phyloP scores from a whole-genome alignment of 2,888 invertebrate genomes.

The Callyntrura sp. region DNA sequence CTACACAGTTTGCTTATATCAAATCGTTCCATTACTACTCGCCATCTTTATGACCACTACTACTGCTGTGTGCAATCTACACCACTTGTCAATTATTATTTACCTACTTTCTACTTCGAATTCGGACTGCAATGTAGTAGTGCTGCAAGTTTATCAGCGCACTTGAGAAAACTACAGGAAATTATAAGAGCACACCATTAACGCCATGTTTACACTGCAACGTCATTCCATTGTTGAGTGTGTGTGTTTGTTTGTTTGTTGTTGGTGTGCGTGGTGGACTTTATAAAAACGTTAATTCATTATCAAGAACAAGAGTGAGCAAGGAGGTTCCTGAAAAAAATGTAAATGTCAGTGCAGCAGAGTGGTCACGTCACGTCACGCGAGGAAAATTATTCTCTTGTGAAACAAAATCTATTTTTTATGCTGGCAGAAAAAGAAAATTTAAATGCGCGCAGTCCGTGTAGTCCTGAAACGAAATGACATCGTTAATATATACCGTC shows the following conservation, averaged over 20 bases:
- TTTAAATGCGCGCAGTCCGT: not conserved
- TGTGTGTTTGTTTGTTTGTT: not conserved
- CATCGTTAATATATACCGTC: too few species aligned
- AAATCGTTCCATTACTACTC: too few species aligned
- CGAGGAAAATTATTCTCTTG: conserved; percentile 18
- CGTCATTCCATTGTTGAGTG: not conserved
- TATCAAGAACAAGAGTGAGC: not conserved
- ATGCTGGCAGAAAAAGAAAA: not conserved
- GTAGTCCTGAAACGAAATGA: conserved; percentile 15
- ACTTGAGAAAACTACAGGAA: too few species aligned
- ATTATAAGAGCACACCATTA: too few species aligned
- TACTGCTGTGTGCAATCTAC: too few species aligned
- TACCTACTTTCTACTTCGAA: too few species aligned
- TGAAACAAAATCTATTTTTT: not conserved
- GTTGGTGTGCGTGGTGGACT: not conserved
- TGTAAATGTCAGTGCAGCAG: not conserved
- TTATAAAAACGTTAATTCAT: not conserved
- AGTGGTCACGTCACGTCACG: conserved; percentile 31
- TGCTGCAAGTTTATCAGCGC: too few species aligned
- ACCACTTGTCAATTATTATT: too few species aligned
- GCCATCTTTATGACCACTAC: too few species aligned
- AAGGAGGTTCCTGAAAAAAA: conserved; percentile 14
- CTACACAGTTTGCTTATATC: too few species aligned
- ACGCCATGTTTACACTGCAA: too few species aligned
- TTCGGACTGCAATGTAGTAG: too few species aligned